Evolutionary conservation across 1,140 invertebrate genomes (phyloP).

Genomic region (Eriosoma lanigerum): DNA sequence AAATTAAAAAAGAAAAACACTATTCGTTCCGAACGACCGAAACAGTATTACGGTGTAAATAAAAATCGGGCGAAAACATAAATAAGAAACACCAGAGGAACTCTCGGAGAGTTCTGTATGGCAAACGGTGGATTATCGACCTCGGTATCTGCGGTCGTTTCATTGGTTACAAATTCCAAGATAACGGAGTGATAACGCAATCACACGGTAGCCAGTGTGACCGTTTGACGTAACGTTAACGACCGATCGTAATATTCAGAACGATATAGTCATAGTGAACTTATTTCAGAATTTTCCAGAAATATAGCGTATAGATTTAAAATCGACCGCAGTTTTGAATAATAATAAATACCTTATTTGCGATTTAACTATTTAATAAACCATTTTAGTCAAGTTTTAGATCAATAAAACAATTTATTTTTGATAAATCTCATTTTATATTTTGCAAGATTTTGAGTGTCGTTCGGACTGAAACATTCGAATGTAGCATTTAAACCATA

Average conservation of each 20-base stretch:
- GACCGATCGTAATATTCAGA: neutral
- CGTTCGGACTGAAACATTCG: too few species aligned
- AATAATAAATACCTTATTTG: too few species aligned
- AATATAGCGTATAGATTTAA: too few species aligned
- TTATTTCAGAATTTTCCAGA: too few species aligned
- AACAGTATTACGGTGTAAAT: neutral
- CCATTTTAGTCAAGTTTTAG: too few species aligned
- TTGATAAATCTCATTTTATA: too few species aligned
- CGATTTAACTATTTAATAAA: too few species aligned
- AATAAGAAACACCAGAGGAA: neutral
- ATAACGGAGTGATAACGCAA: neutral
- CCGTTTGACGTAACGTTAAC: neutral
- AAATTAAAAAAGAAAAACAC: neutral
- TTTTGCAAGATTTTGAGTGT: too few species aligned
- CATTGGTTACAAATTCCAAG: neutral
- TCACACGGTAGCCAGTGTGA: neutral
- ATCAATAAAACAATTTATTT: too few species aligned
- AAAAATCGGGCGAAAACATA: neutral
- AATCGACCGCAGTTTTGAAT: too few species aligned
- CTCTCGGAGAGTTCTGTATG: neutral
- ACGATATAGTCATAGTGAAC: too few species aligned
- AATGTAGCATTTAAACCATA: too few species aligned
- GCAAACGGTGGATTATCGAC: neutral
- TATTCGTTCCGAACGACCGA: neutral
- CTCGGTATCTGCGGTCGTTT: neutral